These are phyloP conservation scores for Sitobion miscanthi DNA, from an alignment of 1,140 invertebrate species.

Conservation along the genomic window DNA sequence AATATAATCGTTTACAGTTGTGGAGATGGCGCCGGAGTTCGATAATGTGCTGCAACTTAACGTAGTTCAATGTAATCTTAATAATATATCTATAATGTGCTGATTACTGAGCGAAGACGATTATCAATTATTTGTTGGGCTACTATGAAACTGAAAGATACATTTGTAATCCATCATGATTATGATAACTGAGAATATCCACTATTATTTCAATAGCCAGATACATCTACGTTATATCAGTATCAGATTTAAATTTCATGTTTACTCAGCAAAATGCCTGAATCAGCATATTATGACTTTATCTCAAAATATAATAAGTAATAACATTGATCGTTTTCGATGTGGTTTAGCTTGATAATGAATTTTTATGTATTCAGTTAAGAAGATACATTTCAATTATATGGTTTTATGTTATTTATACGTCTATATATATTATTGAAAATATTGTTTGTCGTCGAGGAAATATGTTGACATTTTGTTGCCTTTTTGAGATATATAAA, in stretches of 20 bases:
- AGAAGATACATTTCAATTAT: no score
- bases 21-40: not conserved
- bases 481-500: no score
- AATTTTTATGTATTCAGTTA: no score
- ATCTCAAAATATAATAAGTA: not conserved
- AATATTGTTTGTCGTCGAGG: no score
- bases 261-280: not conserved
- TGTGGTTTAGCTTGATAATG: no score
- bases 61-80: not conserved
- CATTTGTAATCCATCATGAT: not conserved
- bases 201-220: no score
- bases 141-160: fast-evolving
- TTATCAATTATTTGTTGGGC: not conserved
- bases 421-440: no score
- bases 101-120: fast-evolving
- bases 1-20: not conserved
- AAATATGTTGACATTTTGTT: no score
- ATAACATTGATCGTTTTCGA: not conserved
- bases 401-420: no score
- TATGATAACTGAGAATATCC: no score
- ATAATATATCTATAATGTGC: not conserved
- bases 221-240: no score
- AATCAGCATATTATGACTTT: not conserved
- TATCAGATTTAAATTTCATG: not conserved
- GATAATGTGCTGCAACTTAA: not conserved